Evolutionary conservation across 2,797 vertebrate species (phyloP), one percentile per base, ranked within the genome.

Genomic region (Eremophila alpestris): DNA sequence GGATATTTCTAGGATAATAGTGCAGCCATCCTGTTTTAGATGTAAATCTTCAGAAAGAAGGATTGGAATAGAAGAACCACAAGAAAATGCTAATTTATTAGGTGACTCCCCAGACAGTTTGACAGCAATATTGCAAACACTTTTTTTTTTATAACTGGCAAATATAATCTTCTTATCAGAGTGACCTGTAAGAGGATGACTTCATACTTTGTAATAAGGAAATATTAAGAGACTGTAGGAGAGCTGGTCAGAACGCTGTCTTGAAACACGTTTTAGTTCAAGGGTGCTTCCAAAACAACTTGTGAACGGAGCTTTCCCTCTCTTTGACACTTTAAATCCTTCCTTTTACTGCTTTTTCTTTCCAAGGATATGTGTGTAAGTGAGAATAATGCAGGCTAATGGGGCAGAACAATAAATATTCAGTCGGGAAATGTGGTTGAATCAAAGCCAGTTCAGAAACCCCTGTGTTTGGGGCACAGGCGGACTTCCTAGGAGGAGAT

Each of bases 1-100:
- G 70, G 78, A 17, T 91, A 76, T 82, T 90, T 93, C 51, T 74
- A 69, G 87, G 74, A 48, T 48, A 94, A 41, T 65, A 85, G 43
- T 7, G 13, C 43, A 74, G 32, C 11, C 11, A 86, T 79, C 8
- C 46, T 49, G 16, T 55, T 91, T 88, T 38, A 81, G 73, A 67
- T 95, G 67, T 82, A 83, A 88, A 82, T 88, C 76, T 94, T 78
- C 51, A 52, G 62, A 45, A 86, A 38, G 59, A 93, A 78, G 41
- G 48, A 40, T 83, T 18, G 0, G n/a, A 83, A 83, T 34, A 78
- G 60, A 54, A 71, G 48, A 86, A 75, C 12, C 2, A 2, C 22
- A 68, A 87, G 78, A 87, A 91, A 88, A 83, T 23, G 55, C 29
- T 55, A 9, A 69, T 94, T 94, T 94, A 41, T 89, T 76, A 67